phyloP scores from a whole-genome alignment of 2,888 invertebrate genomes.

The Aquatica leii region DNA sequence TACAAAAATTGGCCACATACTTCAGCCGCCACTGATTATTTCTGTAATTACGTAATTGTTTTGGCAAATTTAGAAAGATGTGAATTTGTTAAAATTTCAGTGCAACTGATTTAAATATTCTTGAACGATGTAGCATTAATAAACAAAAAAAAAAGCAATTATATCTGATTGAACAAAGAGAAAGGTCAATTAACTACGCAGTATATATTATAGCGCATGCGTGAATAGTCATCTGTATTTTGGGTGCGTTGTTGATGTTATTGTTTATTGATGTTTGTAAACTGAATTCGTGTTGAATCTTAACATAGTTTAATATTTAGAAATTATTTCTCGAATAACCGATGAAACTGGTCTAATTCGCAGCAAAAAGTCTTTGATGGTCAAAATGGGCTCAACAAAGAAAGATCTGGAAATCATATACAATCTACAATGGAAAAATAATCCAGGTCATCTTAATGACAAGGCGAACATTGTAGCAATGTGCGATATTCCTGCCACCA shows the following conservation, averaged over 20 bases:
- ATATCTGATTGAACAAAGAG: not conserved
- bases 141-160: too few species aligned
- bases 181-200: slow-evolving; percentile 9
- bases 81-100: too few species aligned
- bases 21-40: not conserved
- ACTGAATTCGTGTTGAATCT: too few species aligned
- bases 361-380: not conserved
- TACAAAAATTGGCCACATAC: not conserved
- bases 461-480: slow-evolving; percentile 59
- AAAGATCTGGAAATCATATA: slow-evolving; percentile 58
- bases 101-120: too few species aligned
- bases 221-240: not conserved
- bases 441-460: slow-evolving; percentile 53
- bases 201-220: not conserved
- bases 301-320: too few species aligned
- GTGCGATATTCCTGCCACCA: slow-evolving; percentile 59
- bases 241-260: slow-evolving; percentile 1
- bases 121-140: too few species aligned
- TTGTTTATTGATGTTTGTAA: slow-evolving; percentile 5
- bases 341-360: not conserved
- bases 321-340: not conserved
- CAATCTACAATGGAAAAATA: slow-evolving; percentile 59
- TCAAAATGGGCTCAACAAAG: slow-evolving; percentile 47
- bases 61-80: too few species aligned
- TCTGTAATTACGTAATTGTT: not conserved